phyloP scores from a whole-genome alignment of 2,888 invertebrate genomes.

The Scaeva pyrastri region DNA sequence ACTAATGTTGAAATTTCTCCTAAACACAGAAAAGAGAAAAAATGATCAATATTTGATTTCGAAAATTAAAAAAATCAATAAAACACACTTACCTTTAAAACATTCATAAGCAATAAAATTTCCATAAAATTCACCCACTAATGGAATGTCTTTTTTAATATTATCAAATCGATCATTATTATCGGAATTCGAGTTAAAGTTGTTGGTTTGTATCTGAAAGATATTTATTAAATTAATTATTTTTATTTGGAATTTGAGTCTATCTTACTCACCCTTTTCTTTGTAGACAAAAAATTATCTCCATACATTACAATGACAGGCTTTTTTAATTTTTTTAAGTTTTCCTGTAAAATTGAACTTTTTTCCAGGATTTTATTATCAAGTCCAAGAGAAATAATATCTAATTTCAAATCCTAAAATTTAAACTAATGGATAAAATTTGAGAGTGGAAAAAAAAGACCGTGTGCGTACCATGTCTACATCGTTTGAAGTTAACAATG shows the following conservation, averaged over 20 bases:
- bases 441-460: not conserved
- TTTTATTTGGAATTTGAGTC: too few relatives aligned
- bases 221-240: not conserved
- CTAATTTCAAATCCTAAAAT: conserved; percentile 44
- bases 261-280: conserved; percentile 19
- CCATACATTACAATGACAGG: conserved; percentile 41
- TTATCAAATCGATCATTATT: conserved; percentile 1
- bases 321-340: conserved; percentile 6
- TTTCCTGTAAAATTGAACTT: not conserved
- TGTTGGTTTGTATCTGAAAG: conserved; percentile 39
- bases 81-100: not conserved
- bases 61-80: not conserved
- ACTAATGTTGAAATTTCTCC: conserved; percentile 14
- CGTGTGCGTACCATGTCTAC: conserved; percentile 1
- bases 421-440: not conserved
- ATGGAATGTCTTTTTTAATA: not conserved
- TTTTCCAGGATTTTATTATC: not conserved
- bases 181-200: conserved; percentile 8
- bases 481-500: not conserved
- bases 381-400: conserved; percentile 33
- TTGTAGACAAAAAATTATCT: conserved; percentile 20
- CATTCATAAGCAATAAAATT: conserved; percentile 52
- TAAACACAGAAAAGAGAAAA: not conserved
- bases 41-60: not conserved
- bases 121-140: conserved; percentile 53